Percentiles rank a stretch among this genome's conserved stretches.
Conservation (phyloP, 2,888 invertebrate genomes). For the Gastracanthus pulcherrimus region DNA sequence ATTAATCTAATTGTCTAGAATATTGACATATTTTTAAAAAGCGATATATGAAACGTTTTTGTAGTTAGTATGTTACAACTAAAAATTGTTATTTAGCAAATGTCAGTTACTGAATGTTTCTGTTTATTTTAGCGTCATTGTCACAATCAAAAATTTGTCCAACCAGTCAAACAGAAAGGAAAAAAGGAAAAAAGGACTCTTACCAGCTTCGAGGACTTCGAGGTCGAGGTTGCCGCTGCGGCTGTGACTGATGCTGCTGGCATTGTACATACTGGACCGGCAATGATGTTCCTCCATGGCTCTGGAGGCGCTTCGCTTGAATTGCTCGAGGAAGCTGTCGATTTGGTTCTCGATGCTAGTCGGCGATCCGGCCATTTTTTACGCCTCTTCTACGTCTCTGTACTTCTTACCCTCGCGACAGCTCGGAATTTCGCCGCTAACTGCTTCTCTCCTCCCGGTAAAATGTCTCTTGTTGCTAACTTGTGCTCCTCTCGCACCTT, state of each 20-base stretch:
- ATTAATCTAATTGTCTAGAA: no score
- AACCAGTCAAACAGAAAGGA: background rate
- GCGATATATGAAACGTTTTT: no score
- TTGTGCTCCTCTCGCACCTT: no score
- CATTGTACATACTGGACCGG: constrained; percentile 67
- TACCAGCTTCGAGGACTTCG: constrained; percentile 74
- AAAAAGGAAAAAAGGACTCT: constrained; percentile 42
- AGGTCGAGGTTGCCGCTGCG: constrained; percentile 74
- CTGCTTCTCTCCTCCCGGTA: background rate
- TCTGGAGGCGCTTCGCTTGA: constrained; percentile 88
- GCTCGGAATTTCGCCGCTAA: background rate
- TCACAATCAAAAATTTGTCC: background rate
- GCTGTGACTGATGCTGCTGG: constrained; percentile 72
- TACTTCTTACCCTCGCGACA: background rate
- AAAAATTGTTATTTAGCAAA: no score
- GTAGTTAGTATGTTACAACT: no score
- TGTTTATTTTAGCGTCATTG: background rate
- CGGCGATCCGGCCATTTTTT: constrained; percentile 82
- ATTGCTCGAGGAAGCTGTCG: constrained; percentile 90
- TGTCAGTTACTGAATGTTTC: background rate
- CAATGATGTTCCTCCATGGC: constrained; percentile 82
- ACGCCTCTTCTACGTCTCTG: background rate
- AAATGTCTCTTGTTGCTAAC: no score
- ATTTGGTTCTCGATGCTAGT: constrained; percentile 89
- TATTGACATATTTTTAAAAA: no score